phyloP scores from a whole-genome alignment of 2,797 vertebrate species.

The Knipowitschia caucasica region DNA sequence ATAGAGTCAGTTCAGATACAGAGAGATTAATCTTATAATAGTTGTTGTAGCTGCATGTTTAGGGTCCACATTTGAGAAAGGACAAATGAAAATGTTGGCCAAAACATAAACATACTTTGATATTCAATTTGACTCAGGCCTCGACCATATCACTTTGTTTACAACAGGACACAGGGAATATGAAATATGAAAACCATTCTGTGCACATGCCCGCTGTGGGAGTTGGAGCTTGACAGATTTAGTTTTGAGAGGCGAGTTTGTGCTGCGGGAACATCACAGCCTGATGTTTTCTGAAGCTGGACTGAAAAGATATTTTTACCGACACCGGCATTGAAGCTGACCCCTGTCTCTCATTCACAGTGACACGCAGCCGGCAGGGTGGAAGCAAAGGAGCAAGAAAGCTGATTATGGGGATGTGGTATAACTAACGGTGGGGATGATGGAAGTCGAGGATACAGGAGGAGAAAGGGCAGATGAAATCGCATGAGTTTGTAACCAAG shows the following conservation, averaged over 20 bases:
- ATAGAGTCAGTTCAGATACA: too few relatives aligned
- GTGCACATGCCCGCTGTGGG: not conserved
- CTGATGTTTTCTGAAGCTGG: constrained; percentile 37
- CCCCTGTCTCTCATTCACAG: constrained; percentile 49
- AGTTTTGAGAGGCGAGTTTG: constrained; percentile 9
- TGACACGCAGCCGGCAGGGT: constrained; percentile 15
- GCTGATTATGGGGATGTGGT: not conserved
- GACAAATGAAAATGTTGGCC: too few relatives aligned
- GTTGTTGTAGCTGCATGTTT: too few relatives aligned
- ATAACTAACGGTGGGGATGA: not conserved
- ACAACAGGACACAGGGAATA: not conserved
- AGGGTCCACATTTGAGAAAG: too few relatives aligned
- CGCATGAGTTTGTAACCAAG: not conserved
- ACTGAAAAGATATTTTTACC: constrained; percentile 47
- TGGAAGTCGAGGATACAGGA: not conserved
- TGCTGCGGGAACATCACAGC: constrained; percentile 25
- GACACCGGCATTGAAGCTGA: constrained; percentile 45
- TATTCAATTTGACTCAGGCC: too few relatives aligned
- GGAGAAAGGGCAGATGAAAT: not conserved
- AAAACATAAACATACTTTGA: too few relatives aligned
- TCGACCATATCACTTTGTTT: not conserved
- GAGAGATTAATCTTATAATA: too few relatives aligned
- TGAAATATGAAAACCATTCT: not conserved
- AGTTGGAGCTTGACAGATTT: constrained; percentile 1
- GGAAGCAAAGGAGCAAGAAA: constrained; percentile 1